These are phyloP conservation scores for Taurulus bubalis DNA, from an alignment of 2,113 vertebrate genomes.

Conservation along the genomic window DNA sequence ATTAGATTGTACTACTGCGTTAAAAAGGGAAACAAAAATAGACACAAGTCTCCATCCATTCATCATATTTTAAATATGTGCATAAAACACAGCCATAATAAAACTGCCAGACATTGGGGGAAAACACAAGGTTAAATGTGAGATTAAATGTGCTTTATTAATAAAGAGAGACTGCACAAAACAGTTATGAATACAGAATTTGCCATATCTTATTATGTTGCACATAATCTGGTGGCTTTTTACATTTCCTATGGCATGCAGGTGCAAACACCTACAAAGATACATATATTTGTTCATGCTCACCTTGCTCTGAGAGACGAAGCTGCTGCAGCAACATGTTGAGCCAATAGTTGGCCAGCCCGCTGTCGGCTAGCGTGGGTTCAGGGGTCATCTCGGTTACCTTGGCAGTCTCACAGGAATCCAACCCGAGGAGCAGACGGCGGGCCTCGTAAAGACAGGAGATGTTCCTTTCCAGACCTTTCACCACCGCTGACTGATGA, in stretches of 20 bases:
- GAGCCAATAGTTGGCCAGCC: conserved; percentile 81
- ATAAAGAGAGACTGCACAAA: neutral
- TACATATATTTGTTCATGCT: conserved; percentile 22
- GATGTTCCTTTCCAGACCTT: conserved; percentile 85
- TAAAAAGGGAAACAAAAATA: neutral
- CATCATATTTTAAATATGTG: neutral
- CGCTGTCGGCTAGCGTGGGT: conserved; percentile 57
- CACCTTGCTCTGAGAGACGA: conserved; percentile 80
- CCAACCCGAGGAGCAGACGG: conserved; percentile 78
- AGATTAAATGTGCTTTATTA: neutral
- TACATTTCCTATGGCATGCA: neutral
- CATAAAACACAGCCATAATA: neutral
- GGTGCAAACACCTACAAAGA: neutral
- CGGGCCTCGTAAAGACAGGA: conserved; percentile 82
- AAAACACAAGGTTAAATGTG: neutral
- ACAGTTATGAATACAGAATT: neutral
- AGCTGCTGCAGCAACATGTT: conserved; percentile 84
- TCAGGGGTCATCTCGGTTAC: conserved; percentile 68
- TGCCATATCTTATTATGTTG: neutral
- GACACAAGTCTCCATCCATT: neutral
- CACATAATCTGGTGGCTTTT: neutral
- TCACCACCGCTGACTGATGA: conserved; percentile 85
- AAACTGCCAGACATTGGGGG: neutral
- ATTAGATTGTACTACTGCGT: neutral
- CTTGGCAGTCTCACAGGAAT: conserved; percentile 73